Evolutionary conservation across 1,140 invertebrate species (phyloP), one percentile per base, ranked within the genome.

Genomic region (Heliconius eleuchia): DNA sequence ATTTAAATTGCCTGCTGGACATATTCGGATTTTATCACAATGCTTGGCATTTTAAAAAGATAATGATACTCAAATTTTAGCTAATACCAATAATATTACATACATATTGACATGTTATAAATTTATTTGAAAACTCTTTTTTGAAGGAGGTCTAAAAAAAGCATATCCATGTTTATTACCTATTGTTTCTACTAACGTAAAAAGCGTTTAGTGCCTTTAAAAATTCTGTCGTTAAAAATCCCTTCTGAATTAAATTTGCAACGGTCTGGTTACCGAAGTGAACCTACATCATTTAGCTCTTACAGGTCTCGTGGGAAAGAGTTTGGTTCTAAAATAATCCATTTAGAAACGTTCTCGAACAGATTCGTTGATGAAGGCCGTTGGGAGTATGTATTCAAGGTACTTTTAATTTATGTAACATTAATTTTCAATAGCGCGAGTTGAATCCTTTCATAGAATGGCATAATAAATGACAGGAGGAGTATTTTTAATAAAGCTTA

Each of bases 271-370:
- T 66, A 66, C 9, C n/a, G 23, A 30, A 30, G 30, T 27, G 9
- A 66, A 16, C 23, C 60, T 66, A 66, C 60, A 18, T 66, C n/a
- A 66, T 66, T 66, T 30, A 66, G 60, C 60, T 66, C 60, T 66
- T 30, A 66, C 60, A 1, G 13, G 23, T 66, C 60, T 66, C 60
- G 11, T 8, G 27, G 60, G 60, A 66, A 27, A 16, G 60, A 6
- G 23, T 27, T 27, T 66, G n/a, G 9, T 66, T 30, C 9, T 66
- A 27, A 66, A 66, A 66, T 66, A 66, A 66, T 66, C 11, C 60
- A 30, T 66, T 66, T 66, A 66, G 27, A 66, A 66, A 66, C 8
- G 23, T 30, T 66, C 11, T 27, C 11, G 23, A 66, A 66, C 60
- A 30, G 23, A 27, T 13, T 27, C 23, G 60, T 27, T 66, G n/a